A percentile compares a stretch with the other conserved stretches of the same genome.
Evolutionary conservation across 2,113 vertebrate genomes (phyloP).

Genomic region (Oncorhynchus masou): DNA sequence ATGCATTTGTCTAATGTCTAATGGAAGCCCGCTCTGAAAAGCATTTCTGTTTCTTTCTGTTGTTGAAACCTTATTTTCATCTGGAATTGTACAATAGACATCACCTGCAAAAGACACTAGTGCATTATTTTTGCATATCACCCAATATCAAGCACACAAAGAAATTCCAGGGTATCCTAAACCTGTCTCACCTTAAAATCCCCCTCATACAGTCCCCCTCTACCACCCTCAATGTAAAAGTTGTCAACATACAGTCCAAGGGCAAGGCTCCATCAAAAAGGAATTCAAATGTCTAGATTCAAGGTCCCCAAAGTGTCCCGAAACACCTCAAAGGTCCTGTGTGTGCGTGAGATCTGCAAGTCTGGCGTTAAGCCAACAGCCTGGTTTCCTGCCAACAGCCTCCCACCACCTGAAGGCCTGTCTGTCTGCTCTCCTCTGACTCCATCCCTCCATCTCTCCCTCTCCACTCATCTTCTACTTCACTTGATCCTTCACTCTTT

Average conservation of each 20-base stretch:
- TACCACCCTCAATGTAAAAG: no score
- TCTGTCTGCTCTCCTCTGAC: slow-evolving; percentile 10
- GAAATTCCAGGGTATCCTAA: no score
- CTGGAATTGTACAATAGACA: no score
- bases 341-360: background rate
- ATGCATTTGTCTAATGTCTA: no score
- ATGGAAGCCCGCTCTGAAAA: no score
- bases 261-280: background rate
- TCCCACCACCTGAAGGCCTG: slow-evolving; percentile 23
- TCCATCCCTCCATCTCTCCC: slow-evolving; percentile 14
- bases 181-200: no score
- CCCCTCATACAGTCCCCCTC: no score
- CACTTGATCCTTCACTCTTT: background rate
- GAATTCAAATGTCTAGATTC: background rate
- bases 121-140: no score
- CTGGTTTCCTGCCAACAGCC: slow-evolving; percentile 38
- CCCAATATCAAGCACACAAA: no score
- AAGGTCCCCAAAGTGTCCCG: slow-evolving; percentile 5
- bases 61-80: no score
- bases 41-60: no score
- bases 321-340: slow-evolving; percentile 25
- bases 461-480: background rate
- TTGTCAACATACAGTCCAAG: background rate
- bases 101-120: no score
- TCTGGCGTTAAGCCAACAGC: slow-evolving; percentile 44